Evolutionary conservation across 1,140 invertebrate species (phyloP), one percentile per base, ranked within the genome.

Genomic region (Sarcophaga bullata): DNA sequence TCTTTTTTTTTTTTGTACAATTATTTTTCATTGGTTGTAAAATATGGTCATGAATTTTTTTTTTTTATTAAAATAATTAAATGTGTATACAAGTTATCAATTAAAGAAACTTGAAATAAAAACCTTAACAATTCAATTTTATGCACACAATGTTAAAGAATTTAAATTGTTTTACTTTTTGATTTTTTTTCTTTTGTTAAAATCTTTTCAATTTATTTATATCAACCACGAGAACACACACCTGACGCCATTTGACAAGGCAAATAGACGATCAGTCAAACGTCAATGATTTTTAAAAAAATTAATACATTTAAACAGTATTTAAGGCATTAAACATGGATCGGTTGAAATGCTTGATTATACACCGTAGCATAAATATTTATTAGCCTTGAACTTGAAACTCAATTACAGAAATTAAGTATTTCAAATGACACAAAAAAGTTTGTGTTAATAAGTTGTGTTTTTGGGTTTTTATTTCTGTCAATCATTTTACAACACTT

Each of bases 1-100:
- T 37, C 1, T 37, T 37, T 37, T 37, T 37, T 37, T 37, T 37
- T 37, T 4, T 37, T 37, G 25, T 37, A 37, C 25, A 37, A 37
- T 37, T 37, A 1, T 37, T 37, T 37, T 37, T 37, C 1, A 37
- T 37, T 58, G 52, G 0, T 58, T 58, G 54, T 58, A 58, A 58
- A 58, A 13, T 58, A 13, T 58, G 13, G 6, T 58, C 15, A 58
- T 58, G 54, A 58, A 37, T 58, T n/a, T 58, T 13, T 58, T 58
- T 58, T n/a, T 58, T 15, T 58, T 58, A 58, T 58, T 58, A 58
- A 58, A 58, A 58, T 58, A 58, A 58, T 58, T 58, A 58, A 58
- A 58, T n/a, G 7, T 15, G n/a, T 13, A n/a, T 58, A n/a, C 13
- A 58, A 58, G 54, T 58, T 58, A 58, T 58, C 54, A 58, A 58